These are phyloP conservation scores for Caenorhabditis tropicalis DNA, from an alignment of 1,140 invertebrate genomes.

Conservation along the genomic window DNA sequence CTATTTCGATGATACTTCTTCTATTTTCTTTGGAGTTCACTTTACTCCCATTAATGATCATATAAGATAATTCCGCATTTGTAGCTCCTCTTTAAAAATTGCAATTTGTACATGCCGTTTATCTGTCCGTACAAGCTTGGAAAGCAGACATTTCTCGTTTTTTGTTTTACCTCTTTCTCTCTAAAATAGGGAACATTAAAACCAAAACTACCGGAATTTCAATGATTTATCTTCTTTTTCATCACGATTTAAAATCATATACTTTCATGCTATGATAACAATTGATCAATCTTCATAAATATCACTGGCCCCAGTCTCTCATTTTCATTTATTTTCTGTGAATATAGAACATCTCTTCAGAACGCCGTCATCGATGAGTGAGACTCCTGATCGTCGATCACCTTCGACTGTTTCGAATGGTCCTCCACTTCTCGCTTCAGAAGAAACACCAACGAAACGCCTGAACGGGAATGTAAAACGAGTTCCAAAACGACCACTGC, in stretches of 20 bases:
- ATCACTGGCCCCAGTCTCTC: background rate
- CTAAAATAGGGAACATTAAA: background rate
- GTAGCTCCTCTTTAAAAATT: too few species aligned
- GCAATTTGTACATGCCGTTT: too few species aligned
- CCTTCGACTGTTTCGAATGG: slow-evolving; percentile 1
- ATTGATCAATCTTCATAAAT: background rate
- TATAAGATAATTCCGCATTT: too few species aligned
- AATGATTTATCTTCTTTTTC: background rate
- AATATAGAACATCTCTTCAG: background rate
- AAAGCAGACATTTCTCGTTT: too few species aligned
- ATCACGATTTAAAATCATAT: background rate
- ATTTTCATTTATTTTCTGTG: background rate
- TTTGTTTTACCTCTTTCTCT: background rate
- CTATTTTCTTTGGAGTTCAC: background rate
- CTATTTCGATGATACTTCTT: background rate
- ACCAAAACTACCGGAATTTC: too few species aligned
- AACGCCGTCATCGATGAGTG: slow-evolving; percentile 21
- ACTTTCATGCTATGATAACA: background rate
- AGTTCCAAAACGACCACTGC: background rate
- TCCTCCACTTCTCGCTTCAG: background rate
- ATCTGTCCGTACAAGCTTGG: too few species aligned
- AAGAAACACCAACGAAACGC: slow-evolving; percentile 6
- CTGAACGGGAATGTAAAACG: slow-evolving; percentile 13
- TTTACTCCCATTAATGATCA: too few species aligned
- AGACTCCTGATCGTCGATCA: slow-evolving; percentile 19